Percentiles rank a stretch among this genome's conserved stretches.
Conservation (phyloP, 2,113 vertebrate genomes). For the Circaetus cinerascens region DNA sequence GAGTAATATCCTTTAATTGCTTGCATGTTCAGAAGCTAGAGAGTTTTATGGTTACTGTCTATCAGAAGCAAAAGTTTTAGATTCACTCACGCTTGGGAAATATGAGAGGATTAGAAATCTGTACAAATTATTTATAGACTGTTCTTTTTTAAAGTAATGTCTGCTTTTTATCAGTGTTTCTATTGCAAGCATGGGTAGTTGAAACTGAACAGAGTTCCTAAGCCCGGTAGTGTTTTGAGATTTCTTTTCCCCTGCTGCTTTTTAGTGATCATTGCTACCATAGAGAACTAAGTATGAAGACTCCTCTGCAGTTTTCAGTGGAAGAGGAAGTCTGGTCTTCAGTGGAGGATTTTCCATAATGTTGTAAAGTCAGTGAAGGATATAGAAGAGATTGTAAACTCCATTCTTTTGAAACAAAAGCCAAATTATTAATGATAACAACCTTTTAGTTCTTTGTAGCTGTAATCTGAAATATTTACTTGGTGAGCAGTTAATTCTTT, state of each 20-base stretch:
- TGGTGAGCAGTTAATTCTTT: neutral
- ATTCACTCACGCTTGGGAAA: neutral
- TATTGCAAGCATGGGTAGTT: neutral
- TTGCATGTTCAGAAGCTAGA: neutral
- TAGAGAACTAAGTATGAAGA: neutral
- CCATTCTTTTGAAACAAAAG: neutral
- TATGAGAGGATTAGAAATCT: neutral
- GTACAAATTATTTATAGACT: constrained; percentile 1
- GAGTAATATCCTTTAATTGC: neutral
- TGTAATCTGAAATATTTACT: neutral
- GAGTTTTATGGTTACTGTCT: neutral
- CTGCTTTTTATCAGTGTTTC: neutral
- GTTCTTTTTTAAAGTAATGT: neutral
- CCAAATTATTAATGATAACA: neutral
- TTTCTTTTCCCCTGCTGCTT: neutral
- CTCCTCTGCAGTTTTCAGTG: neutral
- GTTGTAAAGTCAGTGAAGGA: neutral
- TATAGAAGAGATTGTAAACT: neutral
- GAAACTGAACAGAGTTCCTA: neutral
- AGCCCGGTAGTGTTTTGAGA: neutral
- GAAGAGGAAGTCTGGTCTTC: neutral
- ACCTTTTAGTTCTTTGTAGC: neutral
- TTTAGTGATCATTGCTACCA: neutral
- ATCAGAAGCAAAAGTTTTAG: neutral
- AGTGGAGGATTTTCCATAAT: neutral